Base-by-base conservation (phyloP, 2,797 vertebrate species). In the Aphelocoma californica region DNA sequence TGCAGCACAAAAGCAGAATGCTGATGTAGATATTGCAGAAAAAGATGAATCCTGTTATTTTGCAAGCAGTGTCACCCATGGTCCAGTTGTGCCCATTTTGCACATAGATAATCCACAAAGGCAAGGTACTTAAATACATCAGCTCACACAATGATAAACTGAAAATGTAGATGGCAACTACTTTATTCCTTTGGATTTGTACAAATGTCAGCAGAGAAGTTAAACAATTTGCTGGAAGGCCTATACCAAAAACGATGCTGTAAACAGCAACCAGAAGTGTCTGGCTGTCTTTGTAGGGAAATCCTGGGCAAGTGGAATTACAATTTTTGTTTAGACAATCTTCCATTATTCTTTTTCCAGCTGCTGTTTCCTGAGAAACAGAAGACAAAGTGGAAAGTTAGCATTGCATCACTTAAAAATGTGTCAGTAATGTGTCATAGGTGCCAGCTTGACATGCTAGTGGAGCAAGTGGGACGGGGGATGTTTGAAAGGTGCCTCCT, bases 1-100 rank as follows among this genome's bases (percentile, higher is more conserved):
- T 71, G 95, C 98, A 99, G 96, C 99, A 99, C 26, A 99, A 97
- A 81, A 99, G 96, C 45, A 99, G 98, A 95, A 99, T 98, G 97
- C 99, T 99, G 93, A 99, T 75, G 88, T 99, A 99, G 96, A 99
- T 98, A 97, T 99, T 99, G 97, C 97, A 99, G 98, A 99, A 99
- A 90, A 99, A 99, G 82, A 99, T 80, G 95, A 97, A 99, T 88
- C 98, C 98, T 0, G 98, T 98, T 25, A 97, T 11, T 80, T 54
- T 97, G 95, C 99, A 99, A 42, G 97, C 72, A 1, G 1, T 0
- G 0, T 7, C 28, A n/a, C 93, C 75, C 98, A 98, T 98, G 0
- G 7, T 60, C 99, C 99, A 99, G 0, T 0, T 0, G 86, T 99
- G 99, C 2, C 20, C 10, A 0, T 83, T 40, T 72, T 53, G 74